Evolutionary conservation across 2,113 vertebrate genomes (phyloP).

Genomic region (Passer montanus): DNA sequence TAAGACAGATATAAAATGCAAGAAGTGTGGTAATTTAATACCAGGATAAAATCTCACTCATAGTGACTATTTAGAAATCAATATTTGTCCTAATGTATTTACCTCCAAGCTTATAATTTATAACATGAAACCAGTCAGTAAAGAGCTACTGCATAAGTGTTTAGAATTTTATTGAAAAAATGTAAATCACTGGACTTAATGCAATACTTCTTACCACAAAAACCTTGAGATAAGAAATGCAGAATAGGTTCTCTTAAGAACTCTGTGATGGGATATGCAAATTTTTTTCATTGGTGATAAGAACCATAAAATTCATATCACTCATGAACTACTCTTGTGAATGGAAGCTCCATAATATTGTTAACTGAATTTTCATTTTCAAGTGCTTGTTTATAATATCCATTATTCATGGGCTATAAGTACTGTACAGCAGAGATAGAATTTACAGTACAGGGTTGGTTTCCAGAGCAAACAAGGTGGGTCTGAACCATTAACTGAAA

Average conservation of each 20-base stretch:
- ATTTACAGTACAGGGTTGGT: not conserved
- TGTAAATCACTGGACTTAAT: conserved; percentile 14
- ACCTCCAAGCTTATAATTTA: conserved; percentile 1
- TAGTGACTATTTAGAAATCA: not conserved
- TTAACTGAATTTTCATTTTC: conserved; percentile 27
- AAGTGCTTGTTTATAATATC: not conserved
- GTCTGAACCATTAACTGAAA: conserved; percentile 8
- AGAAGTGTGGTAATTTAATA: not conserved
- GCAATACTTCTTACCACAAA: conserved; percentile 21
- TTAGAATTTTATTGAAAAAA: conserved; percentile 48
- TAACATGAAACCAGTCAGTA: not conserved
- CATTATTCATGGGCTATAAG: not conserved
- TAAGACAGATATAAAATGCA: conserved; percentile 20
- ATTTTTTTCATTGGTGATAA: conserved; percentile 22
- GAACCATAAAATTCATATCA: conserved; percentile 17
- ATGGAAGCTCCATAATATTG: not conserved
- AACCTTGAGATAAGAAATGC: conserved; percentile 38
- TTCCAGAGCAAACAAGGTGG: not conserved
- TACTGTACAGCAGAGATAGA: not conserved
- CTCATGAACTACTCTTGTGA: not conserved
- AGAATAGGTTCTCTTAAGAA: not conserved
- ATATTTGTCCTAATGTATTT: conserved; percentile 22
- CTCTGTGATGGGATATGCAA: conserved; percentile 33
- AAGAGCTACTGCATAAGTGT: conserved; percentile 23
- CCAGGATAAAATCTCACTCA: conserved; percentile 20